These are phyloP conservation scores for Zaprionus capensis DNA, from an alignment of 1,140 invertebrate genomes.

Conservation along the genomic window DNA sequence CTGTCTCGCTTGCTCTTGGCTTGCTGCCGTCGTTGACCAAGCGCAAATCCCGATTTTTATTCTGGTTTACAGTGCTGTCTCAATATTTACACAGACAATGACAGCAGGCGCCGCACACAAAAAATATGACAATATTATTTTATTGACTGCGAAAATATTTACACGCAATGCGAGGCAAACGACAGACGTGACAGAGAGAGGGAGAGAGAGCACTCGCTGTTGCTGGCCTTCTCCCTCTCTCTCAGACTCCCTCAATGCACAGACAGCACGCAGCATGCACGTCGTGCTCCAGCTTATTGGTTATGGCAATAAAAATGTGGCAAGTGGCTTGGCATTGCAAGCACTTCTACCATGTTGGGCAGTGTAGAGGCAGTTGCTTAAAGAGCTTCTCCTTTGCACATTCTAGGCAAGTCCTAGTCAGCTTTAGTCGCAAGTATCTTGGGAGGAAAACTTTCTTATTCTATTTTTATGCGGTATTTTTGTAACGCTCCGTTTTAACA, in stretches of 20 bases:
- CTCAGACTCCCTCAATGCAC: neutral
- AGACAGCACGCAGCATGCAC: constrained; percentile 21
- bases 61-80: constrained; percentile 68
- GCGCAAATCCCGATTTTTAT: constrained; percentile 67
- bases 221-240: neutral
- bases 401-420: too few species aligned
- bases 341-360: neutral
- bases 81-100: constrained; percentile 71
- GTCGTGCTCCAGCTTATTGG: constrained; percentile 60
- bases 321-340: constrained; percentile 35
- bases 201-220: neutral
- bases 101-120: constrained; percentile 38
- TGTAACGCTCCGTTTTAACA: constrained; percentile 44
- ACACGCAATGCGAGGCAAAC: constrained; percentile 63
- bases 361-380: neutral
- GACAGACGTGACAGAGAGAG: constrained; percentile 37
- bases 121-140: constrained; percentile 83
- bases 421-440: neutral
- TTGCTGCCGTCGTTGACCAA: constrained; percentile 50
- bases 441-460: neutral
- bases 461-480: constrained; percentile 14
- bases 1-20: constrained; percentile 21
- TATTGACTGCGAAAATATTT: constrained; percentile 82
- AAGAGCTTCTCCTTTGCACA: too few species aligned
- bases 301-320: constrained; percentile 65